Percentiles rank a stretch among this genome's conserved stretches.
These are phyloP conservation scores for Trissolcus basalis DNA, from an alignment of 1,140 invertebrate species.

Conservation along the genomic window DNA sequence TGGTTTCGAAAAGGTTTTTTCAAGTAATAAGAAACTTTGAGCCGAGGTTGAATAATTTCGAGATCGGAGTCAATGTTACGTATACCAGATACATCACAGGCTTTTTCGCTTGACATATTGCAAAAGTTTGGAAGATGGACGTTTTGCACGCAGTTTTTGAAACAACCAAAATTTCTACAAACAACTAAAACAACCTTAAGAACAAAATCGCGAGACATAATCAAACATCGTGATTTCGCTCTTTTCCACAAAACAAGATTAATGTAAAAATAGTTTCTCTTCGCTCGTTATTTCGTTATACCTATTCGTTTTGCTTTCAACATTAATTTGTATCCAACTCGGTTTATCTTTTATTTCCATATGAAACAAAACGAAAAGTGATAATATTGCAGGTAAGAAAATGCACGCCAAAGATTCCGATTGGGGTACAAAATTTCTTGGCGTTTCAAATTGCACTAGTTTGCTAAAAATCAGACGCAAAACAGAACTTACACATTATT, in stretches of 20 bases:
- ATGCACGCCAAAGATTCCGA: slow-evolving; percentile 28
- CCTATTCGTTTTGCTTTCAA: slow-evolving; percentile 32
- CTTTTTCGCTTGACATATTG: slow-evolving; percentile 50
- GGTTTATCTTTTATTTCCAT: slow-evolving; percentile 12
- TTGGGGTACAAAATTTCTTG: slow-evolving; percentile 44
- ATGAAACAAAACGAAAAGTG: slow-evolving; percentile 35
- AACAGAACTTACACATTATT: slow-evolving; percentile 16
- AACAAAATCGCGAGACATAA: slow-evolving; percentile 38
- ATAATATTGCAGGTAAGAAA: slow-evolving; percentile 26
- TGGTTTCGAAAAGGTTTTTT: no score
- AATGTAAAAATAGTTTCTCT: slow-evolving; percentile 61
- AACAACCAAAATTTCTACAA: slow-evolving; percentile 8
- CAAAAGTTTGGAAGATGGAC: slow-evolving; percentile 55
- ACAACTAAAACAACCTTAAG: slow-evolving; percentile 16
- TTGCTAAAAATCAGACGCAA: slow-evolving; percentile 34
- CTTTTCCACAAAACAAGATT: slow-evolving; percentile 52
- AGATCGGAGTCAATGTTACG: slow-evolving; percentile 50
- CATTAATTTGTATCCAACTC: slow-evolving; percentile 22
- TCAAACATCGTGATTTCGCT: slow-evolving; percentile 34
- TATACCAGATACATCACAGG: slow-evolving; percentile 61
- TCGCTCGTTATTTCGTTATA: slow-evolving; percentile 41
- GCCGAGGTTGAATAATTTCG: slow-evolving; percentile 13
- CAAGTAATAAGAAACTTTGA: no score
- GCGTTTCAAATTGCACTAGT: slow-evolving; percentile 55
- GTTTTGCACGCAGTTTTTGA: slow-evolving; percentile 38